Evolutionary conservation across 2,797 vertebrate genomes (phyloP), one percentile per base, ranked within the genome.

Genomic region (Pristis pectinata): DNA sequence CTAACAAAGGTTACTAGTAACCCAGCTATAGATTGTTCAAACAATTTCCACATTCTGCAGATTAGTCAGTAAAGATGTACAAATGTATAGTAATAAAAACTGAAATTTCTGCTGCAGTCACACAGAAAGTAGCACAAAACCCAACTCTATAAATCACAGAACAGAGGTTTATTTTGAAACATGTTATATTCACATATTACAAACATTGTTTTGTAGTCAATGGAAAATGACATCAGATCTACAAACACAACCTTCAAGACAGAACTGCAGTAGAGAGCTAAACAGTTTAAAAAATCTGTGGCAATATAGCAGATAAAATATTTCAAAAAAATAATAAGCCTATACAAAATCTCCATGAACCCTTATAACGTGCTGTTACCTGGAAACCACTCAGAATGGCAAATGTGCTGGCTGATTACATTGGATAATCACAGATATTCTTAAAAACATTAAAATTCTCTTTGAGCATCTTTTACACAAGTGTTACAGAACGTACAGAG

Each of bases 161-260:
- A 94, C 94, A 44, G 49, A 94, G 41, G 44, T 94, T 94, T 94
- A 94, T 94, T 94, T 94, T 94, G 92, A 76, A 94, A 94, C 24
- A 11, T 30, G 83, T 67, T 37, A 41, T 67, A 37, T 91, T 91
- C 87, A 67, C 87, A 67, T 91, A 64, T 41, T 91, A 94, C 92
- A 74, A 94, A 94, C 92, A 94, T 76, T 76, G 10, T 56, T 94
- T 76, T 76, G 10, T 76, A 76, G 70, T 76, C 92, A 76, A 94
- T 49, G 92, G 92, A 76, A 94, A 94, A 94, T 27, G 30, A 94
- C 44, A 44, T 76, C 49, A 76, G 72, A 94, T 53, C 92, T 94
- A 94, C 70, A 56, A 94, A 49, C 44, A 34, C 44, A 94, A 94
- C 70, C 44, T 56, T 94, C 92, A 94, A 94, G 70, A 94, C 44